Percentiles rank a stretch among this genome's conserved stretches.
Evolutionary conservation across 2,888 invertebrate species (phyloP).

Genomic region (Tachina grossa): DNA sequence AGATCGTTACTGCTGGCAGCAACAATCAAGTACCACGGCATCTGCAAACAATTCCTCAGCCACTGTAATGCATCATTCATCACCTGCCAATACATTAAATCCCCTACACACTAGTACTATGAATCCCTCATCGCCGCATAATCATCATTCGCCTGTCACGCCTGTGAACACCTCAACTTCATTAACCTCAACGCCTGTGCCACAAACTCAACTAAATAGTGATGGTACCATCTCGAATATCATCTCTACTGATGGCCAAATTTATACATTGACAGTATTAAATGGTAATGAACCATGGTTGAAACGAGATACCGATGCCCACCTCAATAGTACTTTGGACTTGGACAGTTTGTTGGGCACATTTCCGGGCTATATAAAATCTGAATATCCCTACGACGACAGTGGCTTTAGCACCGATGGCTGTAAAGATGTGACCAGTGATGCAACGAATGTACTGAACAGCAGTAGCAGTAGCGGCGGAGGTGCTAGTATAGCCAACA

Average conservation of each 20-base stretch:
- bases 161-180: slow-evolving; percentile 66
- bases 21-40: slow-evolving; percentile 83
- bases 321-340: slow-evolving; percentile 86
- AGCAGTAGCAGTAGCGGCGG: slow-evolving; percentile 71
- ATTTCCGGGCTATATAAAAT: slow-evolving; percentile 87
- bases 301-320: slow-evolving; percentile 85
- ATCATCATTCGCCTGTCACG: slow-evolving; percentile 71
- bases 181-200: slow-evolving; percentile 73
- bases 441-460: slow-evolving; percentile 70
- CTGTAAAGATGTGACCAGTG: slow-evolving; percentile 82
- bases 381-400: slow-evolving; percentile 90
- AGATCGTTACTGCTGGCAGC: slow-evolving; percentile 92
- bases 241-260: slow-evolving; percentile 88
- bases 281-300: slow-evolving; percentile 89
- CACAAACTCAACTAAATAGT: slow-evolving; percentile 75
- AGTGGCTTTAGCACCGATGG: slow-evolving; percentile 87
- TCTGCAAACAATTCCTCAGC: slow-evolving; percentile 72
- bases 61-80: slow-evolving; percentile 76
- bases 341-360: slow-evolving; percentile 91
- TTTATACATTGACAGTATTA: slow-evolving; percentile 93
- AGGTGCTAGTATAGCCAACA: slow-evolving; percentile 63
- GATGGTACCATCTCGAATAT: slow-evolving; percentile 78
- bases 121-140: slow-evolving; percentile 70
- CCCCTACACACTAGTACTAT: slow-evolving; percentile 63
- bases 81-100: slow-evolving; percentile 82